These are phyloP conservation scores for Centropus unirufus DNA, from an alignment of 2,113 vertebrate genomes.

Conservation along the genomic window DNA sequence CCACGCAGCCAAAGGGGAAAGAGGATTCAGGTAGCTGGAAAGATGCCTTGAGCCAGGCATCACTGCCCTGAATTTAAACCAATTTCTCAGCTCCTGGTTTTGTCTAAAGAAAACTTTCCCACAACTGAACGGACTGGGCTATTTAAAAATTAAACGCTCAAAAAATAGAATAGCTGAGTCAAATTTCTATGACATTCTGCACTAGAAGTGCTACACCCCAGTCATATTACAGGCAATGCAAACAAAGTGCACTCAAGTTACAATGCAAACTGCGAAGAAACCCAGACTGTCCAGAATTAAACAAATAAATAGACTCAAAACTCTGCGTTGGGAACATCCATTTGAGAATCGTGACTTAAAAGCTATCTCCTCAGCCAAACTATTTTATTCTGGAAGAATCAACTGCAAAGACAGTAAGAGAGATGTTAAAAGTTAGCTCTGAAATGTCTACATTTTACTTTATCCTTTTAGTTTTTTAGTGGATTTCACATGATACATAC, in stretches of 20 bases:
- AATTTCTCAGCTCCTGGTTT: neutral
- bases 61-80: neutral
- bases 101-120: neutral
- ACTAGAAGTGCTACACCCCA: neutral
- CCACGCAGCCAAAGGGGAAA: neutral
- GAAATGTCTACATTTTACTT: neutral
- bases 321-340: neutral
- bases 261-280: neutral
- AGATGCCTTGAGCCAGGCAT: neutral
- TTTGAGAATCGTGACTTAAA: neutral
- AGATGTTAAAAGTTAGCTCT: neutral
- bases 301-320: neutral
- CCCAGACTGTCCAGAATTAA: neutral
- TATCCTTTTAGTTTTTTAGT: neutral
- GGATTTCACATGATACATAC: neutral
- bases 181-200: neutral
- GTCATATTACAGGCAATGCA: neutral
- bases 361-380: fast-evolving
- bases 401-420: neutral
- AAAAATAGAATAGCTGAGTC: neutral
- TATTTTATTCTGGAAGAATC: neutral
- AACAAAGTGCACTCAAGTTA: neutral
- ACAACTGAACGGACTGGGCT: neutral
- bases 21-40: neutral
- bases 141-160: neutral